Evolutionary conservation across 2,797 vertebrate species (phyloP).

Genomic region (Argyrosomus regius): DNA sequence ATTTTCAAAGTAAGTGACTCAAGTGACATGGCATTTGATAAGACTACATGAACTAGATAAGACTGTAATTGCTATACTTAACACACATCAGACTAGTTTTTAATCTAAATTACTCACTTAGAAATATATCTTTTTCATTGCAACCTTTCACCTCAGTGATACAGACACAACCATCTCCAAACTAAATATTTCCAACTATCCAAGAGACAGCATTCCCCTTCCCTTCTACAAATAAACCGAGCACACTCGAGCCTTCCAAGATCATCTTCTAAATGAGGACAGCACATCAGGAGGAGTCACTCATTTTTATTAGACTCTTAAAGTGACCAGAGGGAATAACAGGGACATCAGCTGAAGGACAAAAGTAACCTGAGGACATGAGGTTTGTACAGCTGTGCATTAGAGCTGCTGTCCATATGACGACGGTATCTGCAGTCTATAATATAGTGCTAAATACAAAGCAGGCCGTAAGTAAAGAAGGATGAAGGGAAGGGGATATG

Average conservation of each 20-base stretch:
- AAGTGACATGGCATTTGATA: no score
- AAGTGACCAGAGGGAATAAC: constrained; percentile 20
- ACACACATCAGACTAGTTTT: no score
- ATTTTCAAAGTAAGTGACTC: no score
- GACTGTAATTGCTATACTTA: not conserved
- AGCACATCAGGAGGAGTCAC: constrained; percentile 55
- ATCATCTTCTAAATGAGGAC: constrained; percentile 50
- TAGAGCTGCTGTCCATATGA: constrained; percentile 35
- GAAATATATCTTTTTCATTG: not conserved
- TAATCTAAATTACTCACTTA: not conserved
- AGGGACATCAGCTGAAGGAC: constrained; percentile 32
- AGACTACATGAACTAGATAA: not conserved
- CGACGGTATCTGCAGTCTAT: constrained; percentile 12
- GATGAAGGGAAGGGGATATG: not conserved
- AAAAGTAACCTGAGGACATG: constrained; percentile 51
- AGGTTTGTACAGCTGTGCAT: constrained; percentile 34
- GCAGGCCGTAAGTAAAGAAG: not conserved
- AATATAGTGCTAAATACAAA: constrained; percentile 29
- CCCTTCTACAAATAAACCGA: constrained; percentile 68
- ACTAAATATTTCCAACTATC: constrained; percentile 43
- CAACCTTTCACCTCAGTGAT: constrained; percentile 2
- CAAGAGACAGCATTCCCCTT: constrained; percentile 41
- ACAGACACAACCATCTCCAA: constrained; percentile 42
- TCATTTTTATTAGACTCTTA: constrained; percentile 42
- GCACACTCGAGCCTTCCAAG: constrained; percentile 29